Base-by-base conservation (phyloP, 2,113 vertebrate genomes). In the Pseudorasbora parva region DNA sequence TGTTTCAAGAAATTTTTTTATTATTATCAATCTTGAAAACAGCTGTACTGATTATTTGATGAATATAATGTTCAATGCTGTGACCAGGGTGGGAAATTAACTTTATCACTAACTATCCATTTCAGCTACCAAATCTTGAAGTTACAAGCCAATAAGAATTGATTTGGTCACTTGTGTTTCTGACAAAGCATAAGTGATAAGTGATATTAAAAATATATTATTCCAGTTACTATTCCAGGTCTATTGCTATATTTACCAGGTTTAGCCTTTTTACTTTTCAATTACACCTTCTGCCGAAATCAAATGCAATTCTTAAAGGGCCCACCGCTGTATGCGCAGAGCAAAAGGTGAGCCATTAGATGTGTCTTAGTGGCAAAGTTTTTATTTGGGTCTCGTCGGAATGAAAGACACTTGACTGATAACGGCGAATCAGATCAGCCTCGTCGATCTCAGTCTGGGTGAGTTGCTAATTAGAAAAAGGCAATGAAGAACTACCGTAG, bases 401-500 rank as follows among this genome's bases (percentile, higher is more conserved):
- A 84, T 89, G 82, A 89, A 82, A 89, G 83, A 86, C 86, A 88
- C 83, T 86, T 82, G 66, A 87, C 71, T 83, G 78, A 72, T 88
- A 84, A 88, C 85, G 45, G 75, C 10, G 84, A 59, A 85, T 81
- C 66, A 25, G 87, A 86, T 85, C 87, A 84, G 84, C 59, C 73
- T 73, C 21, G 73, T 68, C 89, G 74, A 86, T 86, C 77, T 83
- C 82, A 90, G 88, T 92, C 83, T 82, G 79, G 73, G 57, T 30
- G 68, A 93, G 77, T 85, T 88, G 68, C 86, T 94, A 93, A 95
- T 93, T 93, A 93, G 87, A 88, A 21, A 87, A 91, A 88, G 82
- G 86, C 91, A 92, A 91, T 88, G 85, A 89, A 90, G 91, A 94
- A 78, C 85, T 86, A 87, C 85, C 84, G 64, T 2, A 69, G 75